phyloP scores from a whole-genome alignment of 1,140 invertebrate genomes.

The Akabosia matsudoensis region DNA sequence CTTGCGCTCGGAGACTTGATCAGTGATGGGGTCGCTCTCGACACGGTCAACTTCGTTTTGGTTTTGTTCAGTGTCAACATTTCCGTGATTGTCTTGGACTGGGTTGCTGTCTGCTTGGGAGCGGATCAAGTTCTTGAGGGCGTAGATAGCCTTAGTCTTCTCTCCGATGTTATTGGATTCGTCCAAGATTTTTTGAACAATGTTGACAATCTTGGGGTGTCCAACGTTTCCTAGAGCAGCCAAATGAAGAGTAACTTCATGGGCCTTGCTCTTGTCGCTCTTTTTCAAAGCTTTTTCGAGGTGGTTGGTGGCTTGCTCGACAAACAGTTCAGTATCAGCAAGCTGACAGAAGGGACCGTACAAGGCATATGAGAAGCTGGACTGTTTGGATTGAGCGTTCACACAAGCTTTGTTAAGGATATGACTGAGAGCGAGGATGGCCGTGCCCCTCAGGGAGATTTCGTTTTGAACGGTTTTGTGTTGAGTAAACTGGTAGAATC shows the following conservation, averaged over 20 bases:
- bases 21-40: slow-evolving; percentile 30
- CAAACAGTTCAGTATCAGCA: background rate
- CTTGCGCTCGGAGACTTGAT: slow-evolving; percentile 37
- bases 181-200: slow-evolving; percentile 44
- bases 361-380: slow-evolving; percentile 43
- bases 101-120: slow-evolving; percentile 16
- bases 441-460: slow-evolving; percentile 43
- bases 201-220: slow-evolving; percentile 37
- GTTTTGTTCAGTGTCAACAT: background rate
- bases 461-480: background rate
- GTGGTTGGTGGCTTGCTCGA: slow-evolving; percentile 25
- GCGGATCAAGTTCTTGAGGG: slow-evolving; percentile 38
- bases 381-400: slow-evolving; percentile 39
- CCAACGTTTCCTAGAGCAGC: slow-evolving; percentile 46
- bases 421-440: slow-evolving; percentile 39
- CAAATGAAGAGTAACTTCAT: background rate
- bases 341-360: slow-evolving; percentile 47
- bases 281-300: background rate
- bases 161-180: slow-evolving; percentile 28
- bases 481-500: slow-evolving; percentile 42
- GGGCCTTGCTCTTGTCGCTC: background rate
- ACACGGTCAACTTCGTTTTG: slow-evolving; percentile 30
- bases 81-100: background rate
- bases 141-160: slow-evolving; percentile 43
- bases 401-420: slow-evolving; percentile 46